Base-by-base conservation (phyloP, 2,113 vertebrate genomes). In the Azemiops feae region DNA sequence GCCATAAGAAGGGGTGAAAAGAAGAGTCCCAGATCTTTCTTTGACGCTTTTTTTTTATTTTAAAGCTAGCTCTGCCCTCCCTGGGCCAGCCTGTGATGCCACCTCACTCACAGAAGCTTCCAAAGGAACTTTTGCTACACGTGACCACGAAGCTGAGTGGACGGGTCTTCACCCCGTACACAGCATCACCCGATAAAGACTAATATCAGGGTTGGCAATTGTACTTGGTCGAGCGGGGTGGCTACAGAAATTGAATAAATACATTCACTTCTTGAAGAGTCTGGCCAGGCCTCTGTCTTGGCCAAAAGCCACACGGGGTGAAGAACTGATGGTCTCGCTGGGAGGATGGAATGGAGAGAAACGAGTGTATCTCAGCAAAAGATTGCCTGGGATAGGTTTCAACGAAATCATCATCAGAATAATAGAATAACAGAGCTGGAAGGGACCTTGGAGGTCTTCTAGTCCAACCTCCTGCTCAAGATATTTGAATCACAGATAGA, bases 1-100 rank as follows among this genome's bases (percentile, higher is more conserved):
- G 96, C 91, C 92, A 90, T 92, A 93, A 95, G 96, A 97, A 96
- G 89, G 20, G 93, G 90, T 96, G 95, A 97, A 96, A 96, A 91
- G 94, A 87, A 94, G 93, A 86, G 6, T 81, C 57, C 91, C 94
- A 96, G 96, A 94, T 93, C 94, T 95, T 95, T 89, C 94, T 95
- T 95, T 89, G 91, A 93, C 60, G 95, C 96, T 96, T 64, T 95
- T 94, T 91, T 96, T 97, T 86, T 53, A 5, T 96, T 81, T 53
- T 6, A 95, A 54, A 18, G 18, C 3, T n/a, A 11, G 60, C 4
- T 5, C 27, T 14, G 0, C 27, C 10, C 60, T 64, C 27, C 27
- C 55, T 23, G 55, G 27, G 60, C 30, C 60, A 14, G 12, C 5
- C 27, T 64, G 1, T 0, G 30, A 30, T 14, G 30, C 11, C 27